These are phyloP conservation scores for Limosa lapponica DNA, from an alignment of 2,797 vertebrate species.

Conservation along the genomic window DNA sequence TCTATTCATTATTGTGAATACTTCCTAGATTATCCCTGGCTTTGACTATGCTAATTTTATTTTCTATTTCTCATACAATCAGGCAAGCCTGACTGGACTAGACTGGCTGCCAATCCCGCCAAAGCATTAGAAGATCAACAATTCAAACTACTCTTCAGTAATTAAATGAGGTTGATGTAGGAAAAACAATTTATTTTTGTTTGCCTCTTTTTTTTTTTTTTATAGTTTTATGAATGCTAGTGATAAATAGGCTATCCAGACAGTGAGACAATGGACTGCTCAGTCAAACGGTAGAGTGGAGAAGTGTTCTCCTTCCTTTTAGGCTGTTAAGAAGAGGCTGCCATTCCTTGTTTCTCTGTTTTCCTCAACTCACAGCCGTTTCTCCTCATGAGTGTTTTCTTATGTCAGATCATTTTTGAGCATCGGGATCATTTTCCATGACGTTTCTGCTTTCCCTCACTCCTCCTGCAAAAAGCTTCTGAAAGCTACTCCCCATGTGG, in stretches of 20 bases:
- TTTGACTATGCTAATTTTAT: constrained; percentile 55
- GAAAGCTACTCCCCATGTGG: neutral
- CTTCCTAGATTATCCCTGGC: constrained; percentile 38
- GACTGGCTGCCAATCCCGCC: neutral
- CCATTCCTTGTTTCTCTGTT: neutral
- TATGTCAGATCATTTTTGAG: neutral
- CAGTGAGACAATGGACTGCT: neutral
- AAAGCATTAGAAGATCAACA: constrained; percentile 1
- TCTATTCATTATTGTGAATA: constrained; percentile 42
- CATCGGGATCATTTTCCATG: neutral
- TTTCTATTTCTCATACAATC: constrained; percentile 31
- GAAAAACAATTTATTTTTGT: constrained; percentile 50
- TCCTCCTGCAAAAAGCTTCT: neutral
- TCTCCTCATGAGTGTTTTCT: neutral
- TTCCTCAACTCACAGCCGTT: accelerated
- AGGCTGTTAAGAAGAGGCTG: neutral
- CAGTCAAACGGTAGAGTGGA: neutral
- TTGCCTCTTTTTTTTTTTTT: neutral
- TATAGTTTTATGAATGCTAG: neutral
- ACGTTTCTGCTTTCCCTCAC: neutral
- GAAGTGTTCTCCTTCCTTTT: constrained; percentile 4
- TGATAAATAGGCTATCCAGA: constrained; percentile 35
- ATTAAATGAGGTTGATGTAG: constrained; percentile 6
- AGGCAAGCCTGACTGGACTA: constrained; percentile 14
- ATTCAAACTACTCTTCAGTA: constrained; percentile 22